Base-by-base conservation (phyloP, 2,888 invertebrate genomes). In the Gari tellinella region DNA sequence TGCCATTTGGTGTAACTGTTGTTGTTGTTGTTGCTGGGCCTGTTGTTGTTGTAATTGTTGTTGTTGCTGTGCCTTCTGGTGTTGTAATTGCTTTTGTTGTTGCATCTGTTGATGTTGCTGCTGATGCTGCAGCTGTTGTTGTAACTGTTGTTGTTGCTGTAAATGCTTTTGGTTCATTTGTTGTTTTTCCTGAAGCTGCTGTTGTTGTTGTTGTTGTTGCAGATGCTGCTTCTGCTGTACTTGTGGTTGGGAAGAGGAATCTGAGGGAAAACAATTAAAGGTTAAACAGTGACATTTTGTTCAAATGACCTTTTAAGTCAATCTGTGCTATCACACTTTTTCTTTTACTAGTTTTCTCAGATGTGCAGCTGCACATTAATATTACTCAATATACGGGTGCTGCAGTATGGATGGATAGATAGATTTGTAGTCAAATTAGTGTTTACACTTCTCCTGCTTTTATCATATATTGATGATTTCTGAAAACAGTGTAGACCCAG, bases 91-190 rank as follows among this genome's bases (percentile, higher is more conserved):
- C 45, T 66, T 73, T 43, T 69, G 68, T 57, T 66, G 67, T 55
- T 57, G 69, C 41, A 75, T 72, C 10, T 70, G 72, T 17, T 70
- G 73, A 17, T 78, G 72, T 31, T 60, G 56, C 55, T 72, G 69
- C 23, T 79, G 73, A 64, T 83, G 82, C 17, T 60, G 51, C 26
- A 65, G 68, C 37, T 58, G 68, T 43, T 58, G 66, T 61, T 46
- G 55, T 23, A 62, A 60, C 38, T 65, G 63, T 43, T 72, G 70
- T 48, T 48, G 37, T 37, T 48, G 58, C 19, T 55, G 70, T 38
- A 58, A 72, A 60, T 64, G 72, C 45, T 69, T 74, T 65, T 85
- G 83, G 8, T 17, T 15, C 12, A 21, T 17, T 43, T 56, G 56
- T 25, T 57, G 57, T 19, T 57, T 43, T 12, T 17, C 15, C 10